Evolutionary conservation across 2,797 vertebrate genomes (phyloP), one percentile per base, ranked within the genome.

Genomic region (Pipistrellus kuhlii): DNA sequence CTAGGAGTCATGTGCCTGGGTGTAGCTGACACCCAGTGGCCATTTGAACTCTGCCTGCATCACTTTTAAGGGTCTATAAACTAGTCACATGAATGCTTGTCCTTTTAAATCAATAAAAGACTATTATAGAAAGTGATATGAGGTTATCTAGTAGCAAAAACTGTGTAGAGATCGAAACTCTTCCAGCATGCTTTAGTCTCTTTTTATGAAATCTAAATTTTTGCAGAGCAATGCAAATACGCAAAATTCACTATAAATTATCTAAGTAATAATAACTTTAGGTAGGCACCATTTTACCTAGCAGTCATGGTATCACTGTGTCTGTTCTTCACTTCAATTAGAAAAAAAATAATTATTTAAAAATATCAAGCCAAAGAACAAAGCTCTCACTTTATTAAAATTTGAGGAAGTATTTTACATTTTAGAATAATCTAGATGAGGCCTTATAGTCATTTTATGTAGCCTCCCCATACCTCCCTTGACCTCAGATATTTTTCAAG

Each of bases 51-150:
- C 32, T 76, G 35, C 53, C 51, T 12, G 44, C 9, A 8, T 55
- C 18, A 55, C 30, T 88, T 38, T 66, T 48, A 75, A 46, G 66
- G 85, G 20, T 77, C 48, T 71, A 10, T 38, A 77, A 77, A 71
- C 57, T 13, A 66, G 51, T 44, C 48, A 32, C 7, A 23, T 51
- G 53, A 59, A 59, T 44, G 41, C 13, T 38, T n/a, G 18, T 66
- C 38, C 35, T 71, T 92, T 92, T 51, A 82, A 95, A 41, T 46
- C 55, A 92, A 21, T 69, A 69, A 48, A 92, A 85, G 62, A 82
- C n/a, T 25, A 76, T 41, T 73, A 48, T 0, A 53, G 86, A 82
- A 73, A 90, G n/a, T 62, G 48, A 55, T 30, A 46, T 23, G 13
- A 88, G 32, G 64, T 92, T 23, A 66, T 41, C 21, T 41, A 64